Evolutionary conservation across 2,888 invertebrate genomes (phyloP).

Genomic region (Drosophila quinaria): DNA sequence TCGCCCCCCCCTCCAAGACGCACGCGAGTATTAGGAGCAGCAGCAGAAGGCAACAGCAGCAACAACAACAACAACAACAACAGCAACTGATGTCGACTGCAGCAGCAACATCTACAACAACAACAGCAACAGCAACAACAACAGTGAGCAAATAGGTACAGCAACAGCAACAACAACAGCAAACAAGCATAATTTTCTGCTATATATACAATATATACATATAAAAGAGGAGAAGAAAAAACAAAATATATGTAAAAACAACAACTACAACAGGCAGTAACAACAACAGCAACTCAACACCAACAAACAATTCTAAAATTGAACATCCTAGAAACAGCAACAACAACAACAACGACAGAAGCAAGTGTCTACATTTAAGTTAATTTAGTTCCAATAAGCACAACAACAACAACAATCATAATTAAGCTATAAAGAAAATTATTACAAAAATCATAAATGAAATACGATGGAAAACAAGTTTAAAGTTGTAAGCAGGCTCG

Average conservation of each 20-base stretch:
- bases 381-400: conserved; percentile 56
- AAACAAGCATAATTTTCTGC: conserved; percentile 77
- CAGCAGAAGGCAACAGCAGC: conserved; percentile 43
- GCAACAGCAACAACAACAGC: conserved; percentile 68
- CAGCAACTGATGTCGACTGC: conserved; percentile 26
- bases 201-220: conserved; percentile 57
- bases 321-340: conserved; percentile 28
- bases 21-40: conserved; percentile 84
- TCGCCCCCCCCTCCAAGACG: conserved; percentile 90
- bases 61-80: conserved; percentile 57
- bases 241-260: conserved; percentile 22
- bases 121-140: conserved; percentile 26
- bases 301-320: conserved; percentile 35
- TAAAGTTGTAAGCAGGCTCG: conserved; percentile 72
- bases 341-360: conserved; percentile 55
- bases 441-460: conserved; percentile 30
- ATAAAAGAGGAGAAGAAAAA: conserved; percentile 7
- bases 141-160: conserved; percentile 62
- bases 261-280: conserved; percentile 34
- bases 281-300: conserved; percentile 27
- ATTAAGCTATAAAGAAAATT: conserved; percentile 59
- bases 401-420: conserved; percentile 73
- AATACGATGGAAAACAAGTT: conserved; percentile 32
- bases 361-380: conserved; percentile 58
- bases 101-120: conserved; percentile 58